These are phyloP conservation scores for Myxocyprinus asiaticus DNA, from an alignment of 2,113 vertebrate species.

Conservation along the genomic window DNA sequence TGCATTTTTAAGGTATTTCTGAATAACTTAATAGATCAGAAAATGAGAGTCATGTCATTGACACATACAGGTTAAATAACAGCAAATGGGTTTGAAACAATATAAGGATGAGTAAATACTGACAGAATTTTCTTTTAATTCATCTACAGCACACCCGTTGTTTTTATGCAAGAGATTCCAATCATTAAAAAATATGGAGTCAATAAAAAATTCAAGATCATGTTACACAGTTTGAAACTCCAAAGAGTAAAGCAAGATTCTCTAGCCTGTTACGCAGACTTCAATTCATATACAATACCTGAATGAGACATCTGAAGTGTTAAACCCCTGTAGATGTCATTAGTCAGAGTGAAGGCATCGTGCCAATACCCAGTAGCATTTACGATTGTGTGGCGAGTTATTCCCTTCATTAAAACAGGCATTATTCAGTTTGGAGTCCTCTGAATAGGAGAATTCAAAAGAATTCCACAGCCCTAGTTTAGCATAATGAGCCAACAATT, in stretches of 20 bases:
- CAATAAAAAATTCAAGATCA: neutral
- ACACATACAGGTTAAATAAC: too few relatives aligned
- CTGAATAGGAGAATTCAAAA: constrained; percentile 35
- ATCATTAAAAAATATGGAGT: neutral
- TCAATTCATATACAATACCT: neutral
- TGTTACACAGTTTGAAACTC: too few relatives aligned
- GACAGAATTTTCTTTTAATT: too few relatives aligned
- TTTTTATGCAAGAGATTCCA: neutral
- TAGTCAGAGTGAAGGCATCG: constrained; percentile 39
- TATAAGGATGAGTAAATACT: too few relatives aligned
- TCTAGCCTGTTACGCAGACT: neutral
- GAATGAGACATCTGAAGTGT: constrained; percentile 1
- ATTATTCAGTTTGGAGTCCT: constrained; percentile 41
- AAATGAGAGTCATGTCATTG: too few relatives aligned
- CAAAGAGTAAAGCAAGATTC: neutral
- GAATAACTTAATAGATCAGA: too few relatives aligned
- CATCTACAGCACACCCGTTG: too few relatives aligned
- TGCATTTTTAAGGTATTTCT: too few relatives aligned
- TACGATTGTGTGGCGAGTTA: constrained; percentile 30
- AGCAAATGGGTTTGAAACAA: too few relatives aligned
- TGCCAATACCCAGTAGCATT: constrained; percentile 42
- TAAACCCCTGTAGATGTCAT: constrained; percentile 49
- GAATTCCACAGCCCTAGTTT: constrained; percentile 48
- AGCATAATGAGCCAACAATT: constrained; percentile 51
- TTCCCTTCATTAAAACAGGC: constrained; percentile 47